Conservation (phyloP, 2,113 vertebrate genomes). For the Gambusia affinis region DNA sequence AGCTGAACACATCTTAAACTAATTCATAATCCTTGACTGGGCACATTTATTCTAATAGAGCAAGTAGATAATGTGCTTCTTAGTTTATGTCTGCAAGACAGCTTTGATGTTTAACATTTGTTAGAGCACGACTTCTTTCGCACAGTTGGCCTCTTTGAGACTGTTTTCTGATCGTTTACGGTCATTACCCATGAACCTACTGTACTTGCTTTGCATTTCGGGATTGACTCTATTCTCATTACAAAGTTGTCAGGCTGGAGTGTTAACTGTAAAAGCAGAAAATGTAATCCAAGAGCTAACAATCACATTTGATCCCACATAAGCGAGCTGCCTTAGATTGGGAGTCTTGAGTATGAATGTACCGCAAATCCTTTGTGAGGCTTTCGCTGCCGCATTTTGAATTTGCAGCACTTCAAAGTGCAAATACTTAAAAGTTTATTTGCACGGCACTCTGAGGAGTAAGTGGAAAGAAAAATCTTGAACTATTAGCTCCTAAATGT, state of each 20-base stretch:
- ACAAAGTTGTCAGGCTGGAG: conserved; percentile 6
- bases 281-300: conserved; percentile 28
- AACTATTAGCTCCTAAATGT: neutral
- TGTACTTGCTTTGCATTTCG: conserved; percentile 38
- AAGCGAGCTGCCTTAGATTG: neutral
- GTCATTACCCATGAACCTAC: conserved; percentile 71
- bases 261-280: conserved; percentile 22
- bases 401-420: neutral
- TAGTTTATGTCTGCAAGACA: conserved; percentile 65
- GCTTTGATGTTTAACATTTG: conserved; percentile 69
- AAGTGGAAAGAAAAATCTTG: neutral
- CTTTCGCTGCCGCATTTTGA: neutral
- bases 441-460: neutral
- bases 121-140: conserved; percentile 58
- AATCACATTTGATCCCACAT: neutral
- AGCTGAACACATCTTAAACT: conserved; percentile 55
- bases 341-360: neutral
- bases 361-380: neutral
- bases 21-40: conserved; percentile 57
- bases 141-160: conserved; percentile 63
- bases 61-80: conserved; percentile 52
- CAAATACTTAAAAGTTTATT: neutral
- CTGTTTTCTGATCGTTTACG: conserved; percentile 51
- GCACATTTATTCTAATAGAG: conserved; percentile 70
- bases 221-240: conserved; percentile 35